Base-by-base conservation (phyloP, 2,797 vertebrate genomes). In the Bufotes viridis region DNA sequence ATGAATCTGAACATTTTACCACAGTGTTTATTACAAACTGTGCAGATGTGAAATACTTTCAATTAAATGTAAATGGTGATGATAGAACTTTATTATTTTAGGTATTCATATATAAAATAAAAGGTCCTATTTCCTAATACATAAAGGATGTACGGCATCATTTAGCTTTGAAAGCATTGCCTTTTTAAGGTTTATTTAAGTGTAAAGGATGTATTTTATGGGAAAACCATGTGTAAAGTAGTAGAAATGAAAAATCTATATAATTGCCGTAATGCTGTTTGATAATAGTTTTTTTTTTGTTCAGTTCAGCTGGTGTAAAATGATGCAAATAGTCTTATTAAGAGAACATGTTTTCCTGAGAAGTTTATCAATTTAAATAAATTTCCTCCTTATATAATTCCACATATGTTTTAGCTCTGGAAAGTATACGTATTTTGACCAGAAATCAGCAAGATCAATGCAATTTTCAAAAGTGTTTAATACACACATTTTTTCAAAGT, bases 341-440 rank as follows among this genome's bases (percentile, higher is more conserved):
- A 79, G 60, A 51, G 29, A 67, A 7, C n/a, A n/a, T 29, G 9
- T 51, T 70, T 69, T 61, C 63, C 74, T 61, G 81, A 88, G 51
- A 61, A 69, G 65, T 72, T 67, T 80, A 72, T 83, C 74, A 78
- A 88, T 87, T 83, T 82, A 83, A 83, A 83, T 82, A 78, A 26
- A 24, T 69, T 79, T 88, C 49, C n/a, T 29, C 29, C 79, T 83
- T 49, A 58, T 49, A 58, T 67, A 60, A 88, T 69, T 69, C 49
- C 74, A 74, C 60, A 69, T 75, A 67, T 67, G 74, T 53, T 78
- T 70, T 69, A 58, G 60, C 57, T 69, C 53, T 24, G 24, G 67
- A 29, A 81, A 61, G 42, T 74, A 58, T 74, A 82, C 2, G 63
- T 58, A 79, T 84, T 84, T 18, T 84, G 34, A 60, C n/a, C 60